phyloP scores from a whole-genome alignment of 2,888 invertebrate species.

The Eretmocerus hayati region DNA sequence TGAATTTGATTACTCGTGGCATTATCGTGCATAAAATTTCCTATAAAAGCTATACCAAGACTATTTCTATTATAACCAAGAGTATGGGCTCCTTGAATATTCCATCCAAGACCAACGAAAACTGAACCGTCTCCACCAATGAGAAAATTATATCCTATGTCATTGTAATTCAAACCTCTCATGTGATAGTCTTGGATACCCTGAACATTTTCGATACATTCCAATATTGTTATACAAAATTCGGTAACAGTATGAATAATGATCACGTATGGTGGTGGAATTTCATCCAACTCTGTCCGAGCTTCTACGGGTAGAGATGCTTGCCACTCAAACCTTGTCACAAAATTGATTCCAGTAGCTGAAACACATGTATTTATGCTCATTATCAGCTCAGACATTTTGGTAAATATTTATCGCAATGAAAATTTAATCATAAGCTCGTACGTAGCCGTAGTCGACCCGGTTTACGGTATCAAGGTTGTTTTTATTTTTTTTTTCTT shows the following conservation, averaged over 20 bases:
- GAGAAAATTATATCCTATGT: conserved; percentile 62
- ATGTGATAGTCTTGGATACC: conserved; percentile 51
- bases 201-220: conserved; percentile 30
- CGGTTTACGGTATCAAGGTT: no score
- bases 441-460: no score
- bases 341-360: conserved; percentile 42
- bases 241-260: conserved; percentile 34
- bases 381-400: no score
- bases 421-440: no score
- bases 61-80: conserved; percentile 55
- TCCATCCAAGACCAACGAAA: conserved; percentile 72
- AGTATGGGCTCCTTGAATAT: conserved; percentile 64
- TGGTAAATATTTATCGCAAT: no score
- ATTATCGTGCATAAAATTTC: conserved; percentile 55
- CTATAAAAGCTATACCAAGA: conserved; percentile 66
- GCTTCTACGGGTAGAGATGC: conserved; percentile 52
- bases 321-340: conserved; percentile 58
- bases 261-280: conserved; percentile 37
- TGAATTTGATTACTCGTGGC: conserved; percentile 44
- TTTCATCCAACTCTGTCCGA: conserved; percentile 17
- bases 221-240: conserved; percentile 35
- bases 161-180: conserved; percentile 53
- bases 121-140: conserved; percentile 72
- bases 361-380: neutral
- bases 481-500: no score